Evolutionary conservation across 2,113 vertebrate genomes (phyloP).

Genomic region (Kobus ellipsiprymnus): DNA sequence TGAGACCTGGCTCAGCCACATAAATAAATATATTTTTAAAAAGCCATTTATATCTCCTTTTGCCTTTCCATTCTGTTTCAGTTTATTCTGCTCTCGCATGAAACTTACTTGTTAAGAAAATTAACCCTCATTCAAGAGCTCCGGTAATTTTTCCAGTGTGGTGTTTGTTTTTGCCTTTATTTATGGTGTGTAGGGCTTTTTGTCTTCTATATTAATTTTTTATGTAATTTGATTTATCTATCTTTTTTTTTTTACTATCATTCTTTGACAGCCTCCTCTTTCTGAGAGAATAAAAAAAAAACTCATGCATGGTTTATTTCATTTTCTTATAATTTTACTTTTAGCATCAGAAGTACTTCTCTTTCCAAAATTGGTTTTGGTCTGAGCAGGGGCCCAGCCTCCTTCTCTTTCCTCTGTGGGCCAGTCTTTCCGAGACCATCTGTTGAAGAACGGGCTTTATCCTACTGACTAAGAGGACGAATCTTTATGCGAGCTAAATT

Average conservation of each 20-base stretch:
- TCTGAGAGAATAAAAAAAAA: background rate
- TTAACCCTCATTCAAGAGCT: background rate
- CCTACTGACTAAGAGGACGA: fast-evolving
- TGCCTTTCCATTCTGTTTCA: background rate
- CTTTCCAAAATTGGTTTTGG: background rate
- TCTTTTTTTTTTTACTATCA: background rate
- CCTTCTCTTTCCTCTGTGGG: background rate
- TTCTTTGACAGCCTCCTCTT: background rate
- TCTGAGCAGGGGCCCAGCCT: background rate
- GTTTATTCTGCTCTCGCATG: background rate
- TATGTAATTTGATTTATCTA: background rate
- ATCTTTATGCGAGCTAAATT: fast-evolving
- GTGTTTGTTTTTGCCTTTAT: background rate
- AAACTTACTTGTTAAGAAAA: background rate
- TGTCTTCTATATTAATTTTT: background rate
- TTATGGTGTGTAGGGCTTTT: background rate
- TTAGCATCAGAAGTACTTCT: background rate
- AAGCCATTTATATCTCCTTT: background rate
- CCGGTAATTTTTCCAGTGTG: background rate
- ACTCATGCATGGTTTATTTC: background rate
- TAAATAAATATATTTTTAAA: background rate
- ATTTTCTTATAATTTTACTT: background rate
- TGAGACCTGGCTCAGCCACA: background rate
- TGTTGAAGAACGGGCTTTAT: background rate
- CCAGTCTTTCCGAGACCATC: background rate